Evolutionary conservation across 2,113 vertebrate genomes (phyloP), one percentile per base, ranked within the genome.

Genomic region (Recurvirostra avosetta): DNA sequence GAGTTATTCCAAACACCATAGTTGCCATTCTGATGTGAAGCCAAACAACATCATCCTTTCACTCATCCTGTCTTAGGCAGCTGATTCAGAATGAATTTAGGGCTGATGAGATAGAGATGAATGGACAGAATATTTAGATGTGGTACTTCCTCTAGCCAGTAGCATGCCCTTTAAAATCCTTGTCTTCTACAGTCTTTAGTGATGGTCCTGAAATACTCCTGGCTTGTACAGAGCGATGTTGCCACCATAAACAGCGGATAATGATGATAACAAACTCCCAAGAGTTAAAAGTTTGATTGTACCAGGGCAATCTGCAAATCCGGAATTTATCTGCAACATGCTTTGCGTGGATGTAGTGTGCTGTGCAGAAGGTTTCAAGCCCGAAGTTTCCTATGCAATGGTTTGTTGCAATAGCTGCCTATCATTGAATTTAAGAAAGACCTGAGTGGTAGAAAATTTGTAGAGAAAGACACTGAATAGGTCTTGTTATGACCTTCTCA

Each of bases 41-140:
- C 59, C 82, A 88, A 87, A 61, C 23, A 55, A 13, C 50, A 77
- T 52, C 59, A 58, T 90, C 50, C 50, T 93, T 82, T 88, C 85
- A 95, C 74, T 77, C 55, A 83, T 73, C 26, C 32, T n/a, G 0
- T n/a, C 50, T 67, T 77, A 86, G 59, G 61, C 5, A 36, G 55
- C 50, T 90, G 74, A 84, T 95, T 96, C 53, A 80, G 59, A 86
- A 83, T 41, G n/a, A 93, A 67, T 58, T 40, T 53, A 70, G 55
- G 36, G 79, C 88, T 71, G 63, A 63, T 62, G 55, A 92, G 75
- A 20, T 36, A 41, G 78, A 67, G 50, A 80, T 86, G 92, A 86
- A 83, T 34, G 50, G 41, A 62, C 18, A 38, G 63, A 62, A 40
- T 66, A 61, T 55, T 77, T 70, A 61, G 38, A 38, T 1, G 1